Evolutionary conservation across 2,888 invertebrate genomes (phyloP).

Genomic region (Amiota minor): DNA sequence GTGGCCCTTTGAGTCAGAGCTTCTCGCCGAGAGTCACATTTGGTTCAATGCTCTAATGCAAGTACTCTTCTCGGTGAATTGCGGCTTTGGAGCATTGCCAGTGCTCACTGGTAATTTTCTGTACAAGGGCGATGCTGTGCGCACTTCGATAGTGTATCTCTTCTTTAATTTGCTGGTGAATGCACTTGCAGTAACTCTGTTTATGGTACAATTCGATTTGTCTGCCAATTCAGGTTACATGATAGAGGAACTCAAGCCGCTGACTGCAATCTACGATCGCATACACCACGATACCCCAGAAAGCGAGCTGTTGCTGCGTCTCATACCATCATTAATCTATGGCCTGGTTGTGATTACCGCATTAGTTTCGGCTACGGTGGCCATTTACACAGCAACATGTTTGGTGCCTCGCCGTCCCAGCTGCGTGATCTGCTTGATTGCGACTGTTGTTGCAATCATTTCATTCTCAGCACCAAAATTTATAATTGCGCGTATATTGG

Average conservation of each 20-base stretch:
- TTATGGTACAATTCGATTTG: slow-evolving; percentile 71
- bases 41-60: slow-evolving; percentile 74
- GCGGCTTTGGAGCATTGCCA: slow-evolving; percentile 72
- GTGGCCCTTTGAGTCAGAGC: slow-evolving; percentile 63
- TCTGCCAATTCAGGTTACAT: slow-evolving; percentile 60
- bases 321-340: slow-evolving; percentile 69
- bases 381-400: slow-evolving; percentile 71
- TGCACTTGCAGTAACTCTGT: slow-evolving; percentile 71
- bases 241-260: slow-evolving; percentile 69
- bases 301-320: slow-evolving; percentile 56
- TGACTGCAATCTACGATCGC: slow-evolving; percentile 72
- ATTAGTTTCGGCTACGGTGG: slow-evolving; percentile 68
- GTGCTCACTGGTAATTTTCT: slow-evolving; percentile 73
- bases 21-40: slow-evolving; percentile 66
- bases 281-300: slow-evolving; percentile 59
- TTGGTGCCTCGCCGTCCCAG: slow-evolving; percentile 72
- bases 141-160: slow-evolving; percentile 72
- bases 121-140: slow-evolving; percentile 73
- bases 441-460: slow-evolving; percentile 68
- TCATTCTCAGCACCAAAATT: slow-evolving; percentile 70
- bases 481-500: slow-evolving; percentile 68
- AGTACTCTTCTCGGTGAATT: slow-evolving; percentile 72
- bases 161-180: slow-evolving; percentile 73
- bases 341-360: slow-evolving; percentile 69
- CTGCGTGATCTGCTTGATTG: slow-evolving; percentile 71